Percentiles rank a stretch among this genome's conserved stretches.
These are phyloP conservation scores for Pilophorus perplexus DNA, from an alignment of 2,888 invertebrate species.

Conservation along the genomic window DNA sequence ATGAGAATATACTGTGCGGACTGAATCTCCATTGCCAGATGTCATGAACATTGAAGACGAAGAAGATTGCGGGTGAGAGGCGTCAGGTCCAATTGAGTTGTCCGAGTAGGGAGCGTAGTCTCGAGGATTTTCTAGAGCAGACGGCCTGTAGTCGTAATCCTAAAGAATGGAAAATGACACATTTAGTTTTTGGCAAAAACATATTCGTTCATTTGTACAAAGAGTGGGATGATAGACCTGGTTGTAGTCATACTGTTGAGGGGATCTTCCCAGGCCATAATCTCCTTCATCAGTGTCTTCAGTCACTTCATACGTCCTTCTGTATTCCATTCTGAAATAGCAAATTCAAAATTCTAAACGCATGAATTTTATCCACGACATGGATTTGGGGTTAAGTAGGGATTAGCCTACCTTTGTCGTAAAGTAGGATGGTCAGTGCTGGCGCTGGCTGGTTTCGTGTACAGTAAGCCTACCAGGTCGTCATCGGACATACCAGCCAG, in stretches of 20 bases:
- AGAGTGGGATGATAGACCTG: too few species aligned
- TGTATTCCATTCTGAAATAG: constrained; percentile 23
- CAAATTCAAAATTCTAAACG: too few species aligned
- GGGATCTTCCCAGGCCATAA: constrained; percentile 9
- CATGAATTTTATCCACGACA: too few species aligned
- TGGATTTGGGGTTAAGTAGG: too few species aligned
- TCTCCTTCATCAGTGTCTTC: constrained; percentile 1
- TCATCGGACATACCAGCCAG: not conserved
- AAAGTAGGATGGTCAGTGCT: constrained; percentile 8
- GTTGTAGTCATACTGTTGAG: too few species aligned
- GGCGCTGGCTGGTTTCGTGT: not conserved
- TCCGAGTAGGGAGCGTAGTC: not conserved
- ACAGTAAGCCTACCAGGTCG: constrained; percentile 8
- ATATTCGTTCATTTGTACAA: too few species aligned
- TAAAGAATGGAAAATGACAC: too few species aligned
- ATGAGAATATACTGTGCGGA: constrained; percentile 16
- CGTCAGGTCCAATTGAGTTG: constrained; percentile 5
- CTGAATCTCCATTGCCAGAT: not conserved
- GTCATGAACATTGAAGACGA: constrained; percentile 29
- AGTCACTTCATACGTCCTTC: constrained; percentile 21
- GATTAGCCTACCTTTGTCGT: constrained; percentile 5
- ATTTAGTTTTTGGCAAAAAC: too few species aligned
- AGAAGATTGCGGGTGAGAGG: constrained; percentile 1
- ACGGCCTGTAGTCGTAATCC: too few species aligned
- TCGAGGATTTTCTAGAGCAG: too few species aligned